Percentiles rank a stretch among this genome's conserved stretches.
phyloP scores from a whole-genome alignment of 2,113 vertebrate species.

The Seriola aureovittata region DNA sequence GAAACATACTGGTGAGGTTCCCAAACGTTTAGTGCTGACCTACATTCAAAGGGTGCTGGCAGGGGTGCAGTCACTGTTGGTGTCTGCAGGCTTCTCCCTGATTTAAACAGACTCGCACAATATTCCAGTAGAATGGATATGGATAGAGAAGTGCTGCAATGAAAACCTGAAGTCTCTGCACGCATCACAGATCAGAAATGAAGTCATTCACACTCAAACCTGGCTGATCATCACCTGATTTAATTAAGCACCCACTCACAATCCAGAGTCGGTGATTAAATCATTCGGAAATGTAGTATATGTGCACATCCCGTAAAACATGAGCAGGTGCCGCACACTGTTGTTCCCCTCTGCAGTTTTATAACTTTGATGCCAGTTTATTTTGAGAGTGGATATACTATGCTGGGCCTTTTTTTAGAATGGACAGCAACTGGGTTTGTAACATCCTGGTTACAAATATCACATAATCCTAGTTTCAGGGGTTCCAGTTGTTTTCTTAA shows the following conservation, averaged over 20 bases:
- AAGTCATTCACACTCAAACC: not conserved
- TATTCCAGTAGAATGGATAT: not conserved
- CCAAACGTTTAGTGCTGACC: conserved; percentile 34
- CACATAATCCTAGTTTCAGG: too few species aligned
- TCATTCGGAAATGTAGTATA: too few species aligned
- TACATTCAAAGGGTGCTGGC: conserved; percentile 24
- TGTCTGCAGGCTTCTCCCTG: conserved; percentile 19
- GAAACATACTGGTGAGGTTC: conserved; percentile 12
- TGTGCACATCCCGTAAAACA: too few species aligned
- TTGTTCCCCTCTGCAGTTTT: too few species aligned
- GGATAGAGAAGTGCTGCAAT: not conserved
- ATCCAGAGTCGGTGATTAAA: not conserved
- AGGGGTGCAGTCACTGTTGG: not conserved
- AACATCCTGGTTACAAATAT: too few species aligned
- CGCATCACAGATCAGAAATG: not conserved
- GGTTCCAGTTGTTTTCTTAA: too few species aligned
- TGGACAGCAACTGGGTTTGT: too few species aligned
- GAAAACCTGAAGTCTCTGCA: not conserved
- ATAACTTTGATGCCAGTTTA: too few species aligned
- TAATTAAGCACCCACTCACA: conserved; percentile 7
- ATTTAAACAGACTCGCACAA: conserved; percentile 2
- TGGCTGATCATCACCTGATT: conserved; percentile 3
- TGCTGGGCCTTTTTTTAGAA: too few species aligned
- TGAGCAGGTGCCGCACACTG: too few species aligned
- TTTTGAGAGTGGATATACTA: too few species aligned